These are phyloP conservation scores for Gryon sp. DNA, from an alignment of 1,140 invertebrate genomes.

Conservation along the genomic window DNA sequence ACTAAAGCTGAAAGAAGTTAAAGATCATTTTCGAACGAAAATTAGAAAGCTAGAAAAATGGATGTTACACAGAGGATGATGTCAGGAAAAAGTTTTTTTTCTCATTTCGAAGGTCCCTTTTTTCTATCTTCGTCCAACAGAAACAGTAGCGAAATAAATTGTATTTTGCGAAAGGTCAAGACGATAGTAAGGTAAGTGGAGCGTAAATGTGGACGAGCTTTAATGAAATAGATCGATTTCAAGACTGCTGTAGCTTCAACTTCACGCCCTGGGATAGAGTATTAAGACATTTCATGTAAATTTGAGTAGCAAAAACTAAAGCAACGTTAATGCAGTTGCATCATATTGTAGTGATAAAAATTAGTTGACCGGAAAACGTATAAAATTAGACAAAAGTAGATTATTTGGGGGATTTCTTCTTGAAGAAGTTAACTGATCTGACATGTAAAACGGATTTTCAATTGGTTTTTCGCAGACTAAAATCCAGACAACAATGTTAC, in stretches of 20 bases:
- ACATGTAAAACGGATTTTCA: too few species aligned
- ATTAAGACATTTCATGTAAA: conserved; percentile 38
- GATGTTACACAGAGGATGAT: too few species aligned
- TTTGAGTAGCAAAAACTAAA: conserved; percentile 30
- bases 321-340: conserved; percentile 10
- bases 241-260: conserved; percentile 14
- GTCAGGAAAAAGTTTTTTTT: too few species aligned
- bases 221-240: conserved; percentile 49
- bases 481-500: too few species aligned
- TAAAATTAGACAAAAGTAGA: too few species aligned
- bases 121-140: too few species aligned
- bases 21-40: too few species aligned
- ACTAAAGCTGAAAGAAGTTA: too few species aligned
- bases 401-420: not conserved
- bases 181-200: conserved; percentile 46
- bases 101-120: too few species aligned
- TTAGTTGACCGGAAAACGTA: conserved; percentile 31
- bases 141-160: conserved; percentile 42
- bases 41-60: too few species aligned
- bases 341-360: conserved; percentile 19
- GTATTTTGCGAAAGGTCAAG: conserved; percentile 49
- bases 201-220: conserved; percentile 17
- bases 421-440: not conserved
- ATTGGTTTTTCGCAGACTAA: too few species aligned
- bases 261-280: conserved; percentile 24